These are phyloP conservation scores for Pelodiscus sinensis DNA, from an alignment of 2,113 vertebrate genomes.

Conservation along the genomic window DNA sequence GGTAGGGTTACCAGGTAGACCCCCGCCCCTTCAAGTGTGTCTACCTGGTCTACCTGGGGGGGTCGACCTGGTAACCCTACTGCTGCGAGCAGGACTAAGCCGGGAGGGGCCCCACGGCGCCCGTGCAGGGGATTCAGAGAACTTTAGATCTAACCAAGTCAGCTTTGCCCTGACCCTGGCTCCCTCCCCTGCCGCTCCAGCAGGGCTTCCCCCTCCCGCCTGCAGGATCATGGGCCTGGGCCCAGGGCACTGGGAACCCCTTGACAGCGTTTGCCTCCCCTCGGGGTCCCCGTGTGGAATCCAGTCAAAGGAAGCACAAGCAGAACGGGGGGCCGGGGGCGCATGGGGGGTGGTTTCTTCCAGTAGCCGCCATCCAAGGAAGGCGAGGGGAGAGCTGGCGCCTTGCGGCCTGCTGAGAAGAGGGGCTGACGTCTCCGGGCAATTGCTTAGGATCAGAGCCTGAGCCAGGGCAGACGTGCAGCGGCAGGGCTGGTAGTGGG, in stretches of 20 bases:
- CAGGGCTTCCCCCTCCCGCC: not conserved
- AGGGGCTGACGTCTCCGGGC: not conserved
- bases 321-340: not conserved
- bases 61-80: no score
- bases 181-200: no score
- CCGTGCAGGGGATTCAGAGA: no score
- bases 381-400: not conserved
- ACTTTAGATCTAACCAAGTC: no score
- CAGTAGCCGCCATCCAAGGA: not conserved
- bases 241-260: no score
- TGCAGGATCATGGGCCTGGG: not conserved
- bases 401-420: not conserved
- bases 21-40: no score
- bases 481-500: not conserved
- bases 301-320: not conserved
- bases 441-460: not conserved
- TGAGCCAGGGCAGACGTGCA: not conserved
- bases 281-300: not conserved
- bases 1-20: no score
- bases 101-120: no score
- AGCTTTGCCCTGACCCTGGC: no score
- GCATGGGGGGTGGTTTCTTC: not conserved
- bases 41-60: no score
- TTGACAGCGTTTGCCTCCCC: not conserved
- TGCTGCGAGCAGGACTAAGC: no score